Conservation (phyloP, 2,888 invertebrate species). For the Noctua comes region DNA sequence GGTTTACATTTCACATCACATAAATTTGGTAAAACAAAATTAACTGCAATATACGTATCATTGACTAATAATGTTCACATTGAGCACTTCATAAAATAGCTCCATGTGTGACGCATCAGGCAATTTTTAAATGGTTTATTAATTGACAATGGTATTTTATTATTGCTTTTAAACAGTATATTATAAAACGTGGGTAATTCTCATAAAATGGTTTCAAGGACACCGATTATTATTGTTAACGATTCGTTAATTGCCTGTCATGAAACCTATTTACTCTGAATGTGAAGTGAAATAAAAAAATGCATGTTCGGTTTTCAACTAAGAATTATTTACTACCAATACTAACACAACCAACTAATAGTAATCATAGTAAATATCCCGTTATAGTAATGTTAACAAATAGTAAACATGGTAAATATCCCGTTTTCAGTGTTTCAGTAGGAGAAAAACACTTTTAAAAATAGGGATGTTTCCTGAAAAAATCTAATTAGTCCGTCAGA, state of each 20-base stretch:
- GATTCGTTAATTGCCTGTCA: not conserved
- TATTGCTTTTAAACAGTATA: not conserved
- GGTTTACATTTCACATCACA: constrained; percentile 40
- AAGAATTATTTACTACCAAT: too few relatives aligned
- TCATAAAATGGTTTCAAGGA: constrained; percentile 12
- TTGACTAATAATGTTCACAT: constrained; percentile 31
- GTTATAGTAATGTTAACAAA: too few relatives aligned
- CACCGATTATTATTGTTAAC: not conserved
- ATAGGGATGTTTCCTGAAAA: too few relatives aligned
- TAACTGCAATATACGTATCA: constrained; percentile 28
- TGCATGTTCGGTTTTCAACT: too few relatives aligned
- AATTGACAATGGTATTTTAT: constrained; percentile 26
- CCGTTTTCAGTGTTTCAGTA: too few relatives aligned
- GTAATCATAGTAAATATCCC: too few relatives aligned
- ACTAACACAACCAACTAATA: too few relatives aligned
- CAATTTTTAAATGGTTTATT: constrained; percentile 26
- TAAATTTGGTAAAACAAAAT: constrained; percentile 28
- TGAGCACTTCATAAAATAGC: constrained; percentile 32
- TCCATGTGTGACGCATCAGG: not conserved
- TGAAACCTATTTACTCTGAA: not conserved
- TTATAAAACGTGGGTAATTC: constrained; percentile 4
- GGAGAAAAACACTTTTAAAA: too few relatives aligned
- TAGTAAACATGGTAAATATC: too few relatives aligned
- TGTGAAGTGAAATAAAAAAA: too few relatives aligned
- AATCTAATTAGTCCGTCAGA: too few relatives aligned